phyloP scores from a whole-genome alignment of 2,797 vertebrate species.

The Pseudopleuronectes americanus region DNA sequence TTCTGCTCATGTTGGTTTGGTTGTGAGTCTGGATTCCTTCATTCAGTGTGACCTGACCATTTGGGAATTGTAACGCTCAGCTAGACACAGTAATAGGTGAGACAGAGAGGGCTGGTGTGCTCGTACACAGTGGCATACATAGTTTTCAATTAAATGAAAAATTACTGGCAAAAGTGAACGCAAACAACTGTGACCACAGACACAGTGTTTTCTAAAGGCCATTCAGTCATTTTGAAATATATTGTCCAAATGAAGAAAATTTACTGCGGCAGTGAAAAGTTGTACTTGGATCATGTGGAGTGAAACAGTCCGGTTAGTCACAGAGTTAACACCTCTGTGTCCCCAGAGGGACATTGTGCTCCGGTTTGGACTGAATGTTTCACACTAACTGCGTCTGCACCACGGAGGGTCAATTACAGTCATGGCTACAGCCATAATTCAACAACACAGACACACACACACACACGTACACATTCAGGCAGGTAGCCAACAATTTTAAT shows the following conservation, averaged over 20 bases:
- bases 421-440: conserved; percentile 31
- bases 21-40: neutral
- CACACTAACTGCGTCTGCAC: conserved; percentile 41
- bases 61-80: conserved; percentile 17
- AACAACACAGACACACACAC: conserved; percentile 24
- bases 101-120: neutral
- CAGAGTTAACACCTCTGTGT: conserved; percentile 59
- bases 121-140: neutral
- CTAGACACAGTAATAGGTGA: neutral
- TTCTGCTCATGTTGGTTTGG: conserved; percentile 22
- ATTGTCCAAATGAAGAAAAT: conserved; percentile 48
- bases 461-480: neutral
- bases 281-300: conserved; percentile 37
- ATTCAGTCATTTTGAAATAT: conserved; percentile 42
- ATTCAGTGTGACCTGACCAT: conserved; percentile 3
- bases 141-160: conserved; percentile 28
- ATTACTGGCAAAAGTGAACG: conserved; percentile 19
- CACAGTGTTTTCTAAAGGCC: conserved; percentile 3
- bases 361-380: conserved; percentile 27
- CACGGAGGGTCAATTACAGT: conserved; percentile 47
- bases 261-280: conserved; percentile 60
- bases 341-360: conserved; percentile 52
- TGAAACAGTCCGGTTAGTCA: conserved; percentile 63
- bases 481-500: conserved; percentile 22
- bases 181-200: conserved; percentile 8